Base-by-base conservation (phyloP, 2,888 invertebrate species). In the Chloroclystis v-ata region DNA sequence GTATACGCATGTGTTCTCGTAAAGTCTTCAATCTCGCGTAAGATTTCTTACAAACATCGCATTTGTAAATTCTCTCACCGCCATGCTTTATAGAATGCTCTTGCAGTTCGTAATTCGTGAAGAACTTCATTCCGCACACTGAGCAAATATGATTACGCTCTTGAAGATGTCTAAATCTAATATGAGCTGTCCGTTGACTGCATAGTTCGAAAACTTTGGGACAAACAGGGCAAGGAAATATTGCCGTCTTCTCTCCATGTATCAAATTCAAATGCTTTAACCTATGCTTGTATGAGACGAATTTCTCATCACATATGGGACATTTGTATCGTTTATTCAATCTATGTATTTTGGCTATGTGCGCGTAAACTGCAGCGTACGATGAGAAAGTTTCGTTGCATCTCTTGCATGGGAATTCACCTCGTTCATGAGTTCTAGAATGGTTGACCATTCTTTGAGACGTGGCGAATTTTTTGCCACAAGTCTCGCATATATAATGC, bases 41-140 rank as follows among this genome's bases (percentile, higher is more conserved):
- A 0, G 82, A 73, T 54, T 89, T 89, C 49, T 86, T 79, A 49
- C 90, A 90, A 8, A 89, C 79, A 48, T 88, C 84, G 49, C 90
- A 90, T 40, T 89, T 84, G 42, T 85, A 90, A 26, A 89, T 89
- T 59, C 89, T 82, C 26, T 84, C 86, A 0, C 88, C 89, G 0
- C 87, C 83, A 53, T 90, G 90, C 42, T 89, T 89, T 1, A 89
- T 77, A 37, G 86, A 82, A 63, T 90, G 90, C 49, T 89, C 89
- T 26, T 89, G 89, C 16, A 90, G 67, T 51, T 89, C 89, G 42
- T 89, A 88, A 41, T 89, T 90, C 0, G 86, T 84, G 49, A 89
- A 89, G 55, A 90, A 90, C 59, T 88, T 87, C 75, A 87, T 89
- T 0, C 85, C 81, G 37, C 90, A 90, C 1, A 82, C 74, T 0